Conservation (phyloP, 2,888 invertebrate species). For the Drosophila sordidula region DNA sequence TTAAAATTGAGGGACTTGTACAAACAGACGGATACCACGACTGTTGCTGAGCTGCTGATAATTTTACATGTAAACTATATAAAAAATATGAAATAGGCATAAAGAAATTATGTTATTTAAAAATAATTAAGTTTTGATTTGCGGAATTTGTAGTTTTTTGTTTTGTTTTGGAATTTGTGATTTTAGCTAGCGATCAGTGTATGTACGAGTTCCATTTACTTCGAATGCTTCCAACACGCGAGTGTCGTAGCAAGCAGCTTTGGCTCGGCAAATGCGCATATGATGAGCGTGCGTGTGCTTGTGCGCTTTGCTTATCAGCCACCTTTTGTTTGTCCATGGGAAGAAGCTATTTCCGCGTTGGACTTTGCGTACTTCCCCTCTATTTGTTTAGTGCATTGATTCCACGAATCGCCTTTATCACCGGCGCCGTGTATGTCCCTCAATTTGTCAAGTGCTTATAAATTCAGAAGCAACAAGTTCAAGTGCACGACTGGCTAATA, state of each 20-base stretch:
- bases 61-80: too few relatives aligned
- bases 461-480: conserved; percentile 2
- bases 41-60: too few relatives aligned
- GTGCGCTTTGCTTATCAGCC: conserved; percentile 17
- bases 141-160: too few relatives aligned
- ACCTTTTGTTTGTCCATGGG: conserved; percentile 18
- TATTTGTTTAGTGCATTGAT: conserved; percentile 34
- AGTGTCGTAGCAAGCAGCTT: conserved; percentile 18
- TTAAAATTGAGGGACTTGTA: too few relatives aligned
- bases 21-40: too few relatives aligned
- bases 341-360: conserved; percentile 10
- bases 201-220: neutral
- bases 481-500: neutral
- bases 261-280: neutral
- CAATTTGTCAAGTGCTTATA: conserved; percentile 52
- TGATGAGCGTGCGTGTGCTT: neutral
- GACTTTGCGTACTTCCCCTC: conserved; percentile 17
- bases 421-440: conserved; percentile 31
- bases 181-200: neutral
- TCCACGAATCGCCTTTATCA: conserved; percentile 46
- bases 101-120: too few relatives aligned
- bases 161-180: too few relatives aligned
- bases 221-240: neutral
- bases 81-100: too few relatives aligned
- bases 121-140: too few relatives aligned